phyloP scores from a whole-genome alignment of 2,113 vertebrate genomes.

The Phoenicopterus ruber region DNA sequence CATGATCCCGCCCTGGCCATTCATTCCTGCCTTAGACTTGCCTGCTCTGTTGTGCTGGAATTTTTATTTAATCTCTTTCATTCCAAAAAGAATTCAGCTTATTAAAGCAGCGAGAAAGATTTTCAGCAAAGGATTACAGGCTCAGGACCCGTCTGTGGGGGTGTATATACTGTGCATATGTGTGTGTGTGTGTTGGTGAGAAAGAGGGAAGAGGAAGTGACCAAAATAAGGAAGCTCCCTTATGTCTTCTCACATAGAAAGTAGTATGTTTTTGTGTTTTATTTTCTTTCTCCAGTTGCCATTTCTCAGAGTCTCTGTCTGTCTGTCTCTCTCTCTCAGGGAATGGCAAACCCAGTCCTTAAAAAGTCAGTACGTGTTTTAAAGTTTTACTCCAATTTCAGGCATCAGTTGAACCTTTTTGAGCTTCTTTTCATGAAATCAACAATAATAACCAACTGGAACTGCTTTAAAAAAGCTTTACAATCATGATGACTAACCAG shows the following conservation, averaged over 20 bases:
- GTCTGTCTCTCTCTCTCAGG: background rate
- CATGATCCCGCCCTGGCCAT: background rate
- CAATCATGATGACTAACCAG: background rate
- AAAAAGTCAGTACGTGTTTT: background rate
- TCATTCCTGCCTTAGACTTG: background rate
- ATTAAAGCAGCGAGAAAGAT: background rate
- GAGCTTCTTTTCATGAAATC: background rate
- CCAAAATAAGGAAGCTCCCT: conserved; percentile 1
- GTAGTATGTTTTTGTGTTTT: background rate
- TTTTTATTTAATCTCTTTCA: conserved; percentile 25
- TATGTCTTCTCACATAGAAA: background rate
- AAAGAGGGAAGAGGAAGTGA: conserved; percentile 37
- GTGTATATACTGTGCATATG: background rate
- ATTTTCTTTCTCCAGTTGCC: background rate
- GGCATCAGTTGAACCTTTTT: background rate
- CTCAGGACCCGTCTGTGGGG: background rate
- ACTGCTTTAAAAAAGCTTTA: background rate
- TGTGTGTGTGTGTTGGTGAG: background rate
- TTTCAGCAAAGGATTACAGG: background rate
- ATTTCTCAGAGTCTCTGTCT: background rate
- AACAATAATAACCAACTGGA: background rate
- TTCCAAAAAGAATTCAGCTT: conserved; percentile 24
- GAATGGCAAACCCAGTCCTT: background rate
- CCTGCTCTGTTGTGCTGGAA: background rate
- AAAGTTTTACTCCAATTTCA: background rate